Percentiles rank a stretch among this genome's conserved stretches.
These are phyloP conservation scores for Aplodontia rufa DNA, from an alignment of 2,113 vertebrate species.

Conservation along the genomic window DNA sequence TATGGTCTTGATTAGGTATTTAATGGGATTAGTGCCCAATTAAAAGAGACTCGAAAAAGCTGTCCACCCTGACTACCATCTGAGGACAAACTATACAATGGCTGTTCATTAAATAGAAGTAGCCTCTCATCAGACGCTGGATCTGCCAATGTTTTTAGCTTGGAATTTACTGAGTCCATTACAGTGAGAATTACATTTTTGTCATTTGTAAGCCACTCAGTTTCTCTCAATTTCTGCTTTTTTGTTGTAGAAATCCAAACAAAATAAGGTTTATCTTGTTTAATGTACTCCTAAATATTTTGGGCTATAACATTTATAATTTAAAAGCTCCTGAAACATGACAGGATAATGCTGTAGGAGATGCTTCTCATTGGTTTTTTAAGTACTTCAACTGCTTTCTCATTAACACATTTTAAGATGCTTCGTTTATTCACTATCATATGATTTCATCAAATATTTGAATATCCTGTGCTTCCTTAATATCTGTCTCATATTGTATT, in stretches of 20 bases:
- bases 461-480: not conserved
- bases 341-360: not conserved
- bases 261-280: not conserved
- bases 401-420: not conserved
- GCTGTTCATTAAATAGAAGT: not conserved
- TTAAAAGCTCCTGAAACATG: not conserved
- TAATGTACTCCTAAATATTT: not conserved
- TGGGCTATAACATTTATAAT: not conserved
- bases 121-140: not conserved
- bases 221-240: not conserved
- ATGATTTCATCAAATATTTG: not conserved
- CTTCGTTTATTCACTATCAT: not conserved
- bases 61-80: too few relatives aligned
- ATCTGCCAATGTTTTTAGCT: not conserved
- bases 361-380: not conserved
- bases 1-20: fast-evolving
- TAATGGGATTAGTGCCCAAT: fast-evolving
- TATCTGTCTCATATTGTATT: not conserved
- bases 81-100: not conserved
- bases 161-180: not conserved
- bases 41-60: not conserved
- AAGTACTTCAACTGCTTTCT: not conserved
- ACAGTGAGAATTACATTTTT: not conserved
- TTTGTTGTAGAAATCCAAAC: not conserved
- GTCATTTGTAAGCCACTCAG: not conserved